Evolutionary conservation across 2,888 invertebrate species (phyloP).

Genomic region (Aelia acuminata): DNA sequence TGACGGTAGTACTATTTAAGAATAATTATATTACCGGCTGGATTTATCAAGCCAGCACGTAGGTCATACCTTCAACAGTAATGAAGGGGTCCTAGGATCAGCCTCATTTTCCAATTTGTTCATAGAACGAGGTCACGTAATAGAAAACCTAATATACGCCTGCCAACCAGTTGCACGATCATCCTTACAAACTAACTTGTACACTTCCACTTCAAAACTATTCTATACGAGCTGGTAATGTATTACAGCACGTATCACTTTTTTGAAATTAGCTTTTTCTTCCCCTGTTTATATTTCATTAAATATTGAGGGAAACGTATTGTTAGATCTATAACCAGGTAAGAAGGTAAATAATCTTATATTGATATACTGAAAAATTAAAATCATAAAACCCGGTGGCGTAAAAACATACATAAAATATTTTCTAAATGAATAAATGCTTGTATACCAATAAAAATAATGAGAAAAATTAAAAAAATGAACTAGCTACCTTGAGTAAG

Average conservation of each 20-base stretch:
- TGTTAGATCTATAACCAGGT: no score
- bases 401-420: no score
- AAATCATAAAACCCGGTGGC: no score
- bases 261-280: not conserved
- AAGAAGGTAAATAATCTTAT: no score
- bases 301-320: no score
- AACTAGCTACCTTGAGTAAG: no score
- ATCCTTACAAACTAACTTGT: not conserved
- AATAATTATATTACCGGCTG: not conserved
- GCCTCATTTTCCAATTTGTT: constrained; percentile 42
- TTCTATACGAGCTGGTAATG: not conserved
- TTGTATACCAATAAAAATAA: no score
- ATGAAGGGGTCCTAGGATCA: constrained; percentile 44
- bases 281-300: not conserved
- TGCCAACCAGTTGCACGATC: constrained; percentile 22
- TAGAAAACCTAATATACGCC: constrained; percentile 25
- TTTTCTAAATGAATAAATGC: no score
- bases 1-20: not conserved
- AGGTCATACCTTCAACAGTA: constrained; percentile 38
- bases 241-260: not conserved
- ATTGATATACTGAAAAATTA: no score
- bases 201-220: not conserved
- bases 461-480: no score
- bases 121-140: constrained; percentile 48
- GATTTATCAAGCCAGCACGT: not conserved